These are phyloP conservation scores for Hydroisotoma schaefferi DNA, from an alignment of 2,888 invertebrate species.

Conservation along the genomic window DNA sequence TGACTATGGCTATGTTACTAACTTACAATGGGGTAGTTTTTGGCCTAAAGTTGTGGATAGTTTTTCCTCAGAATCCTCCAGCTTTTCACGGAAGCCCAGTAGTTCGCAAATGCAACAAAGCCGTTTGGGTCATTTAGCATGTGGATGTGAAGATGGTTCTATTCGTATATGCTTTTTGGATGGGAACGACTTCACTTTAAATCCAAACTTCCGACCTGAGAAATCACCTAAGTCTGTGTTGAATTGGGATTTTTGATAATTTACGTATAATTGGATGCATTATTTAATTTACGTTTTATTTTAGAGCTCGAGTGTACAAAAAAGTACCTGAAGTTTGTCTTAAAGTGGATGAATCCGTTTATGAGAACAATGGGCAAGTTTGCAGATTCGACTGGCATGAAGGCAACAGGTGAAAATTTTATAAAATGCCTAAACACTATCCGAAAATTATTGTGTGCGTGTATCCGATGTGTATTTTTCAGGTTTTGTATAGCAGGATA, in stretches of 20 bases:
- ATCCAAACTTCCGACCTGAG: conserved; percentile 10
- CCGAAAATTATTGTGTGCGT: not conserved
- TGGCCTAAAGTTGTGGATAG: conserved; percentile 20
- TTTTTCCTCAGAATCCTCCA: not conserved
- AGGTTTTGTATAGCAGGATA: conserved; percentile 40
- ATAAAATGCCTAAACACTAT: not conserved
- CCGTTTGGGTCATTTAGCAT: conserved; percentile 41
- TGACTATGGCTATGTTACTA: conserved; percentile 36
- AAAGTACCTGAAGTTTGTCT: conserved; percentile 41
- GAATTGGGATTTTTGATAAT: not conserved
- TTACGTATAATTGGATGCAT: not conserved
- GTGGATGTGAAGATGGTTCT: conserved; percentile 34
- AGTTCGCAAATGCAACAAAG: no score
- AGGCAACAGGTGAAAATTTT: conserved; percentile 25
- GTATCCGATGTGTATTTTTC: not conserved
- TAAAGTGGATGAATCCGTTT: conserved; percentile 10
- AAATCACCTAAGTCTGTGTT: not conserved
- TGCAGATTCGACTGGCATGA: conserved; percentile 44
- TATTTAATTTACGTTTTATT: not conserved
- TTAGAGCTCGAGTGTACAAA: conserved; percentile 30
- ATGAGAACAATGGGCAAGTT: conserved; percentile 30
- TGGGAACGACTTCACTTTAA: conserved; percentile 20
- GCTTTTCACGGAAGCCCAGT: not conserved
- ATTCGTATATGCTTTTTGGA: conserved; percentile 30
- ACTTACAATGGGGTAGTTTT: conserved; percentile 42